These are phyloP conservation scores for Lutjanus argentimaculatus DNA, from an alignment of 2,797 vertebrate genomes.

Conservation along the genomic window DNA sequence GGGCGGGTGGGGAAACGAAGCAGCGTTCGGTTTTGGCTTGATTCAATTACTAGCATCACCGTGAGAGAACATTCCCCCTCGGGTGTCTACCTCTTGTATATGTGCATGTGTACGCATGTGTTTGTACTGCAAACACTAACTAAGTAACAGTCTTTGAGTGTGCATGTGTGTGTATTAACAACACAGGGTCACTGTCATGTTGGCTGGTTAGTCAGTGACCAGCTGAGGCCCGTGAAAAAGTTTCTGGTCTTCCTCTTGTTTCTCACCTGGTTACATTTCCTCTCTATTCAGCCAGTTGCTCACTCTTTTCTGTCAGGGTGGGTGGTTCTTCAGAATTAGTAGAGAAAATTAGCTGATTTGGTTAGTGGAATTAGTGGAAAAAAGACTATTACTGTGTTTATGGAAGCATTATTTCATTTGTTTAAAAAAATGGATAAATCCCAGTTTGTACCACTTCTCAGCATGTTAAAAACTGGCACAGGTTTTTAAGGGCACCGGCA, in stretches of 20 bases:
- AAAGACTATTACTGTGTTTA: constrained; percentile 34
- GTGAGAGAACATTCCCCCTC: constrained; percentile 81
- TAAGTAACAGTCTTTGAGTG: constrained; percentile 20
- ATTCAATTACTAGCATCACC: constrained; percentile 92
- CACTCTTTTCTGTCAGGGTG: constrained; percentile 10
- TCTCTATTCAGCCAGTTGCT: neutral
- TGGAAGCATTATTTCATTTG: constrained; percentile 42
- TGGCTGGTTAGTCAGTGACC: constrained; percentile 55
- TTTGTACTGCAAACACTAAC: constrained; percentile 47
- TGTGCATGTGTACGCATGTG: constrained; percentile 59
- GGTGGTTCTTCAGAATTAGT: constrained; percentile 15
- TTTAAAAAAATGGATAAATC: constrained; percentile 27
- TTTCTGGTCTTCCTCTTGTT: constrained; percentile 32
- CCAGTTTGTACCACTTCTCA: constrained; percentile 36
- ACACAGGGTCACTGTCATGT: constrained; percentile 35
- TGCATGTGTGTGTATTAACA: neutral
- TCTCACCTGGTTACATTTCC: constrained; percentile 40
- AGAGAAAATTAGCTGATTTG: constrained; percentile 28
- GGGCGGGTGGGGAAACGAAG: constrained; percentile 68
- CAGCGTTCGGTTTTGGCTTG: constrained; percentile 89
- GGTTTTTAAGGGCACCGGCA: constrained; percentile 47
- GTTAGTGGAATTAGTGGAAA: constrained; percentile 27
- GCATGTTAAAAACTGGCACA: constrained; percentile 43
- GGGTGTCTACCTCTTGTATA: constrained; percentile 64
- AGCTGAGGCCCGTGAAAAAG: constrained; percentile 31